Percentiles rank a stretch among this genome's conserved stretches.
Evolutionary conservation across 2,888 invertebrate genomes (phyloP).

Genomic region (Xylophagus ater): DNA sequence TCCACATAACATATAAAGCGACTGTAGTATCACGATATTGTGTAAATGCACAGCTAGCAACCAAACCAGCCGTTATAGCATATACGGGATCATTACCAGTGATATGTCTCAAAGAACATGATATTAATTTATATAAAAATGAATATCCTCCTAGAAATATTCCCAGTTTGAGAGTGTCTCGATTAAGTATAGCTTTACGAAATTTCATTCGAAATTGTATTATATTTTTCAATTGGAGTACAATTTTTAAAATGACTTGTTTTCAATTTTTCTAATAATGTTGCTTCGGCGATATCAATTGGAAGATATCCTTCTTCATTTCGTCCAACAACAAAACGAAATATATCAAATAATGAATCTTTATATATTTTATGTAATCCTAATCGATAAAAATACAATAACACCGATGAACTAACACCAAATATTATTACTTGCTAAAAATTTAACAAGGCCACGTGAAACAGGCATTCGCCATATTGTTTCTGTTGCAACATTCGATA

Average conservation of each 20-base stretch:
- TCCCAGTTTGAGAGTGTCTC: slow-evolving; percentile 49
- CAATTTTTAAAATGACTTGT: slow-evolving; percentile 48
- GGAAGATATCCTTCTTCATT: slow-evolving; percentile 42
- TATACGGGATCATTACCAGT: slow-evolving; percentile 47
- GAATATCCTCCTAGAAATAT: slow-evolving; percentile 58
- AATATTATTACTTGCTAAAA: slow-evolving; percentile 55
- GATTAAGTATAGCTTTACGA: slow-evolving; percentile 43
- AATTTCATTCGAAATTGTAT: slow-evolving; percentile 43
- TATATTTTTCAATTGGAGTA: slow-evolving; percentile 46
- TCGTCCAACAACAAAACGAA: slow-evolving; percentile 52
- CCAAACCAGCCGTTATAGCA: slow-evolving; percentile 58
- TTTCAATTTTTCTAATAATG: slow-evolving; percentile 40
- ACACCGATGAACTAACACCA: slow-evolving; percentile 47
- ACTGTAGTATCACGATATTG: slow-evolving; percentile 67
- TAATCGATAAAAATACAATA: slow-evolving; percentile 49
- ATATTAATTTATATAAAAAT: slow-evolving; percentile 54
- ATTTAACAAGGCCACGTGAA: slow-evolving; percentile 48
- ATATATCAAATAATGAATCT: slow-evolving; percentile 47
- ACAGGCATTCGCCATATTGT: slow-evolving; percentile 62
- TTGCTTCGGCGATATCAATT: too few relatives aligned
- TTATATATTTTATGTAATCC: slow-evolving; percentile 42
- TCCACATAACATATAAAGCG: slow-evolving; percentile 74
- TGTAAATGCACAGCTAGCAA: slow-evolving; percentile 58
- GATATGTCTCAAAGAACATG: slow-evolving; percentile 53
- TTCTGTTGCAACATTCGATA: slow-evolving; percentile 74